A percentile compares a stretch with the other conserved stretches of the same genome.
These are phyloP conservation scores for Cheilosia impressa DNA, from an alignment of 2,888 invertebrate genomes.

Conservation along the genomic window DNA sequence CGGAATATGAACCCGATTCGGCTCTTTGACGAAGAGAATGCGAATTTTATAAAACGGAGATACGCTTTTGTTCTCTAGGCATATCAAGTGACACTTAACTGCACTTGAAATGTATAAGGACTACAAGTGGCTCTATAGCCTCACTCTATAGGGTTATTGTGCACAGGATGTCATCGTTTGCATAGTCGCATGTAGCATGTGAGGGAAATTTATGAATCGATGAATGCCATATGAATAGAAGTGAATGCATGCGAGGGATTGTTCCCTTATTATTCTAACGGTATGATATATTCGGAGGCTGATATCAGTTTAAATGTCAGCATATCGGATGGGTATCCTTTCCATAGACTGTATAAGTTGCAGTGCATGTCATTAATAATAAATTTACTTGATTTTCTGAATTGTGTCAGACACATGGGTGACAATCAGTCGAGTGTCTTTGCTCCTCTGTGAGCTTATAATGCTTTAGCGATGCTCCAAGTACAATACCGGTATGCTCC, in stretches of 20 bases:
- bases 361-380: not conserved
- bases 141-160: conserved; percentile 8
- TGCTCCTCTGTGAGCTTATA: no score
- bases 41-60: conserved; percentile 5
- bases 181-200: not conserved
- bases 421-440: no score
- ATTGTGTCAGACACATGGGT: not conserved
- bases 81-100: conserved; percentile 65
- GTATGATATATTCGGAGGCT: conserved; percentile 17
- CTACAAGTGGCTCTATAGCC: conserved; percentile 26
- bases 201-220: conserved; percentile 49
- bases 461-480: no score
- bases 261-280: conserved; percentile 39
- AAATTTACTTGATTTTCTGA: conserved; percentile 11
- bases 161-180: conserved; percentile 16
- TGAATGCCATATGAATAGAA: conserved; percentile 51
- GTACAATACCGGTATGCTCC: no score
- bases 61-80: conserved; percentile 40
- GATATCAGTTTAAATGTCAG: conserved; percentile 40
- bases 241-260: conserved; percentile 43
- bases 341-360: not conserved
- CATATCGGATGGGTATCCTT: conserved; percentile 37
- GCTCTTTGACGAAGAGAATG: conserved; percentile 24
- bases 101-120: conserved; percentile 56
- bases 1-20: conserved; percentile 27